These are phyloP conservation scores for Eupristina koningsbergeri DNA, from an alignment of 1,140 invertebrate species.

Conservation along the genomic window DNA sequence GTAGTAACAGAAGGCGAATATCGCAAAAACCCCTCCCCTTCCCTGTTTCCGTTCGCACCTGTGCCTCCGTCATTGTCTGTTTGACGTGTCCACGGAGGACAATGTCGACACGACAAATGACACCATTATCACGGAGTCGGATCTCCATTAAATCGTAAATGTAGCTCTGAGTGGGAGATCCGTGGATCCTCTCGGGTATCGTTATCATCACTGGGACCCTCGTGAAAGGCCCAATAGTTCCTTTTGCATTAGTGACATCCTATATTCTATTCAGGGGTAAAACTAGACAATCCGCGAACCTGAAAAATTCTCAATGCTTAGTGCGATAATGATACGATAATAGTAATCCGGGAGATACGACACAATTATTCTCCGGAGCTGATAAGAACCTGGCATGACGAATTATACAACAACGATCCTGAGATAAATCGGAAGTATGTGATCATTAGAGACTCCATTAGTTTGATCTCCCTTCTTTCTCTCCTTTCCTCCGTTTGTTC, in stretches of 20 bases:
- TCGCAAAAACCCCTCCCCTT: background rate
- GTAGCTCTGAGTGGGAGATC: background rate
- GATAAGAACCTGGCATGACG: slow-evolving; percentile 1
- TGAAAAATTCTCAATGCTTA: slow-evolving; percentile 37
- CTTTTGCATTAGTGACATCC: slow-evolving; percentile 42
- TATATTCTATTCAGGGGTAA: slow-evolving; percentile 37
- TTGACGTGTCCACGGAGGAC: slow-evolving; percentile 8
- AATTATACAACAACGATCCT: background rate
- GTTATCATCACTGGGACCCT: background rate
- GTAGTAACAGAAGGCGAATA: background rate
- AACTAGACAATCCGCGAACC: background rate
- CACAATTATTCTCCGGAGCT: slow-evolving; percentile 14
- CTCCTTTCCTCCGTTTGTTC: background rate
- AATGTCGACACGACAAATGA: slow-evolving; percentile 44
- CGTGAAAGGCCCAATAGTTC: background rate
- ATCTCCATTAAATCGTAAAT: slow-evolving; percentile 51
- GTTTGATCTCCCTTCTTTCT: background rate
- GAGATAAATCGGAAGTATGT: background rate
- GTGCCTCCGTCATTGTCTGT: background rate
- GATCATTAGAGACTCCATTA: background rate
- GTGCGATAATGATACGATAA: background rate
- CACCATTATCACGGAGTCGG: slow-evolving; percentile 47
- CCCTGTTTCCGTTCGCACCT: background rate
- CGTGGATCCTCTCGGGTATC: slow-evolving; percentile 38
- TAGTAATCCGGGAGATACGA: slow-evolving; percentile 10